phyloP scores from a whole-genome alignment of 2,888 invertebrate genomes.

The Sinohyriopsis cumingii region DNA sequence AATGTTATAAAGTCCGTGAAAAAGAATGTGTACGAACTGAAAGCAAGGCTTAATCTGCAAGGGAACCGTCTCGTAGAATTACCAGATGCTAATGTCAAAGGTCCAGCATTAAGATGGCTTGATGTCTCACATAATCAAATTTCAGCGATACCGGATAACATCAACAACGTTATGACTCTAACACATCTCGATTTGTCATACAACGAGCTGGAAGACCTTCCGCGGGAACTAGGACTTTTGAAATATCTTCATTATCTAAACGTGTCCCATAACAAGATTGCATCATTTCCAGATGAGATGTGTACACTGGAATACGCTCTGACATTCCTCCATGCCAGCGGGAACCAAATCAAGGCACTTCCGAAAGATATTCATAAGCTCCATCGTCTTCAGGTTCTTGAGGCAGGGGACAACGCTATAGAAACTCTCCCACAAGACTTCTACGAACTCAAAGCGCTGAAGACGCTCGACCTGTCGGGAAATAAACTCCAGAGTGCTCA shows the following conservation, averaged over 20 bases:
- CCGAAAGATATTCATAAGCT: constrained; percentile 61
- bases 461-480: constrained; percentile 58
- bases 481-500: constrained; percentile 48
- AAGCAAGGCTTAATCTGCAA: constrained; percentile 56
- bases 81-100: constrained; percentile 63
- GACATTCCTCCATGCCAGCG: constrained; percentile 52
- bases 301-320: constrained; percentile 58
- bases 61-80: constrained; percentile 63
- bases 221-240: constrained; percentile 61
- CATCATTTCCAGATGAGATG: constrained; percentile 83
- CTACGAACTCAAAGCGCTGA: constrained; percentile 55
- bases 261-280: constrained; percentile 85
- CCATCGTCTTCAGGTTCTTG: constrained; percentile 52
- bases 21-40: constrained; percentile 68
- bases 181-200: constrained; percentile 80
- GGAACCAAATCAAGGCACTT: constrained; percentile 57
- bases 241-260: constrained; percentile 73
- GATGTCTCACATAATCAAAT: constrained; percentile 65
- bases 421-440: constrained; percentile 61
- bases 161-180: constrained; percentile 62
- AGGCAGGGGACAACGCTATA: constrained; percentile 58
- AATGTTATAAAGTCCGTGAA: constrained; percentile 63
- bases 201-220: constrained; percentile 75
- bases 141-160: constrained; percentile 57
- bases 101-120: constrained; percentile 57